Base-by-base conservation (phyloP, 2,888 invertebrate species). In the Lottia gigantea region DNA sequence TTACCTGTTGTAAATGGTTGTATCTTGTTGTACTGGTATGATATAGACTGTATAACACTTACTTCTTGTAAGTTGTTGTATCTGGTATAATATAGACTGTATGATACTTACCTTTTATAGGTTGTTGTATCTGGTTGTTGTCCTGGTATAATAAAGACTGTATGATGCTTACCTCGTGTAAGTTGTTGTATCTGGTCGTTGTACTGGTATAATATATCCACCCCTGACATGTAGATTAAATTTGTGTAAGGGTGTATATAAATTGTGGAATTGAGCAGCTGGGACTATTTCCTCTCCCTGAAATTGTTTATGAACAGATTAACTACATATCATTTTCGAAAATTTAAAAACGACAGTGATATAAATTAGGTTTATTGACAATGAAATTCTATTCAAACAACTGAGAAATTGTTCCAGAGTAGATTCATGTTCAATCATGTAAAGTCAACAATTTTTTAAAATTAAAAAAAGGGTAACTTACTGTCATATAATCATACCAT, bases 161-260 rank as follows among this genome's bases (percentile, higher is more conserved):
- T 19, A 49, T n/a, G 3, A 46, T 66, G 49, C 64, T 64, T 62
- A 80, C 81, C 78, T 80, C n/a, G 64, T 69, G 23, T 69, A 74
- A 8, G 81, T 81, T 6, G 79, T 93, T 63, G 84, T 76, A 0
- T 90, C 91, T 0, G 93, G 92, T 75, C 89, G 89, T 82, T 94
- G 94, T 64, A 91, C 88, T 0, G 94, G 92, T 46, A 95, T 80
- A 66, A 95, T 91, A 23, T 90, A 91, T 0, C 95, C 95, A 2
- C 93, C 93, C 86, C 93, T 90, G 23, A 92, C 87, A 64, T 80
- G 80, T 15, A 93, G 82, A 12, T 92, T 92, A 75, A 93, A 92
- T 2, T 90, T 90, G 80, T 92, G 91, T n/a, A 91, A 75, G 7
- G 92, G 92, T 3, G 92, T 93, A 12, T 90, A 81, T 16, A 93